Evolutionary conservation across 1,140 invertebrate genomes (phyloP), one percentile per base, ranked within the genome.

Genomic region (Tetramorium simillimum): DNA sequence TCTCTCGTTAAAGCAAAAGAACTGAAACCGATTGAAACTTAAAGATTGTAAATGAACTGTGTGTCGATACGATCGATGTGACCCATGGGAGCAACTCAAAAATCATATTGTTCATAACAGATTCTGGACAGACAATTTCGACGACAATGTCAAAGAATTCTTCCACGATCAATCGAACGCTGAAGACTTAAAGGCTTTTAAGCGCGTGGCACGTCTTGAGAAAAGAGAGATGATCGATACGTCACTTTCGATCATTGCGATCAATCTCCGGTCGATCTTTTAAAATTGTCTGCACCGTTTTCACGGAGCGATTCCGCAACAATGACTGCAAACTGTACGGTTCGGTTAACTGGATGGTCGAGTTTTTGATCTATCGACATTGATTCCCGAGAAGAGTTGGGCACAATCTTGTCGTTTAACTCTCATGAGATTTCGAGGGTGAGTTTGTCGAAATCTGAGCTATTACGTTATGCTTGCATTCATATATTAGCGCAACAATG

Each of bases 161-260:
- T 73, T 82, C 12, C 33, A 33, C 6, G 18, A n/a, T 73, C 40
- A 37, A 84, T 46, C 37, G 69, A 33, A 46, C 49, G 28, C 53
- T 60, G 40, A 60, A 60, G 53, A 84, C 24, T 60, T 72, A 33
- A 72, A 28, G 18, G 12, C 21, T 70, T 37, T 75, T 75, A 21
- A 81, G n/a, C 73, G 40, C 85, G 78, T 86, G 77, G 84, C 69
- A 63, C 43, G 33, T 65, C 2, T 58, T n/a, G 33, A 33, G 33
- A 24, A 12, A 37, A 51, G 75, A 58, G 69, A 43, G 14, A 51
- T 33, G 46, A 63, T 82, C 91, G 40, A 93, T 93, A 88, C 78
- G 92, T 93, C 92, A 92, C 80, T 69, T 85, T 93, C 92, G 53
- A 93, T 93, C 92, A 93, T 75, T 89, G 78, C 60, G 33, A 33